Evolutionary conservation across 2,888 invertebrate genomes (phyloP).

Genomic region (Ashinkailepas kermadecensis): DNA sequence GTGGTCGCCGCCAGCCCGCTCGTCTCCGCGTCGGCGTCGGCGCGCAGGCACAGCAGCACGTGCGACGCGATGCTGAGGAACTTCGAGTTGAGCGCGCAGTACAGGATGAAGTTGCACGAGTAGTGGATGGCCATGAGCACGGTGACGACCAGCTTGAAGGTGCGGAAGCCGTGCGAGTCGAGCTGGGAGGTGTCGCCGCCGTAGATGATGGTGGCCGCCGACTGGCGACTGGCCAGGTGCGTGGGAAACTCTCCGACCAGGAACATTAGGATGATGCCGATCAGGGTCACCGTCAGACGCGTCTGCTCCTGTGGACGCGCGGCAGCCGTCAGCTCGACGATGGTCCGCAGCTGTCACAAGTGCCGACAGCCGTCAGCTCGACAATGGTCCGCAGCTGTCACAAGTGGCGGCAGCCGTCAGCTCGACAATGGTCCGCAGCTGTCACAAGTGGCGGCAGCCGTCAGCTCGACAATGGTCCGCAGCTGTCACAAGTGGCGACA

Average conservation of each 20-base stretch:
- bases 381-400: too few species aligned
- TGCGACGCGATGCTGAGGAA: conserved; percentile 27
- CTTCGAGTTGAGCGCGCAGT: conserved; percentile 30
- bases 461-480: too few species aligned
- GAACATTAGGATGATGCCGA: conserved; percentile 29
- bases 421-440: too few species aligned
- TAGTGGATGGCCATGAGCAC: conserved; percentile 31
- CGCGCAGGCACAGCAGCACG: conserved; percentile 14
- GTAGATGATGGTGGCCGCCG: conserved; percentile 27
- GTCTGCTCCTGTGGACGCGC: conserved; percentile 19
- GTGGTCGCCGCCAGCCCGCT: neutral
- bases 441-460: too few species aligned
- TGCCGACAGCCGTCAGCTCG: too few species aligned
- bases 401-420: too few species aligned
- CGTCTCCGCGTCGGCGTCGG: neutral
- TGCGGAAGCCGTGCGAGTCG: conserved; percentile 26
- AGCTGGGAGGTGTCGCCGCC: conserved; percentile 11
- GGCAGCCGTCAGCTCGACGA: too few species aligned
- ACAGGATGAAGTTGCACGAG: conserved; percentile 31
- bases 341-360: too few species aligned
- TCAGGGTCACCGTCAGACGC: conserved; percentile 28
- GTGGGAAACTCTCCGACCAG: conserved; percentile 28
- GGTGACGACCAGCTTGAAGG: conserved; percentile 30
- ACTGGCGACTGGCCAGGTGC: conserved; percentile 28
- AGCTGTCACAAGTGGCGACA: too few species aligned